phyloP scores from a whole-genome alignment of 2,888 invertebrate genomes.

The Ctenicera cuprea region DNA sequence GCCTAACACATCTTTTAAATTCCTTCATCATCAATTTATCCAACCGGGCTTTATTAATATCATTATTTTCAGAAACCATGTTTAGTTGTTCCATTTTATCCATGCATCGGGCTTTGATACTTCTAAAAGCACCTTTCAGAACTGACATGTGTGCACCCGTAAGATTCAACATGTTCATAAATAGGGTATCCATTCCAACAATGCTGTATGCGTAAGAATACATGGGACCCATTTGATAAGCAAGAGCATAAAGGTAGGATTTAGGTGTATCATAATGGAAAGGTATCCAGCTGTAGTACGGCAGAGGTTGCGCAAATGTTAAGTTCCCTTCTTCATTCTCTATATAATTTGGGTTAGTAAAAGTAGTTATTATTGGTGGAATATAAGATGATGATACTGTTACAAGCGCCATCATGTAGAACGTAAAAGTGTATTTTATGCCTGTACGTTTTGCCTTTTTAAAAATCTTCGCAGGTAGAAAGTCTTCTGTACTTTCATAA shows the following conservation, averaged over 20 bases:
- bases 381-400: slow-evolving; percentile 65
- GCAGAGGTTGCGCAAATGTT: slow-evolving; percentile 58
- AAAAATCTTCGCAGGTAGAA: slow-evolving; percentile 59
- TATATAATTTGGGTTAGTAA: slow-evolving; percentile 41
- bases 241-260: slow-evolving; percentile 64
- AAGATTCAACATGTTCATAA: slow-evolving; percentile 68
- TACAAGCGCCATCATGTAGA: slow-evolving; percentile 63
- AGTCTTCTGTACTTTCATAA: slow-evolving; percentile 60
- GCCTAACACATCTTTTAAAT: slow-evolving; percentile 64
- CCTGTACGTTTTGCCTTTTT: slow-evolving; percentile 61
- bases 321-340: slow-evolving; percentile 41
- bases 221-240: slow-evolving; percentile 66
- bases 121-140: slow-evolving; percentile 66
- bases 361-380: slow-evolving; percentile 60
- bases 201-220: slow-evolving; percentile 66
- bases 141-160: slow-evolving; percentile 64
- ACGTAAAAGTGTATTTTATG: slow-evolving; percentile 61
- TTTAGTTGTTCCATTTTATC: slow-evolving; percentile 36
- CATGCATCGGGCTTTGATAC: slow-evolving; percentile 58
- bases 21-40: slow-evolving; percentile 60
- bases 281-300: slow-evolving; percentile 68
- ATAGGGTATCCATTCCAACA: slow-evolving; percentile 66
- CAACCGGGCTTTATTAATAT: slow-evolving; percentile 40
- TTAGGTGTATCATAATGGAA: slow-evolving; percentile 63
- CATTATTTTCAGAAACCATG: neutral